phyloP scores from a whole-genome alignment of 2,113 vertebrate genomes.

The Nipponia nippon region DNA sequence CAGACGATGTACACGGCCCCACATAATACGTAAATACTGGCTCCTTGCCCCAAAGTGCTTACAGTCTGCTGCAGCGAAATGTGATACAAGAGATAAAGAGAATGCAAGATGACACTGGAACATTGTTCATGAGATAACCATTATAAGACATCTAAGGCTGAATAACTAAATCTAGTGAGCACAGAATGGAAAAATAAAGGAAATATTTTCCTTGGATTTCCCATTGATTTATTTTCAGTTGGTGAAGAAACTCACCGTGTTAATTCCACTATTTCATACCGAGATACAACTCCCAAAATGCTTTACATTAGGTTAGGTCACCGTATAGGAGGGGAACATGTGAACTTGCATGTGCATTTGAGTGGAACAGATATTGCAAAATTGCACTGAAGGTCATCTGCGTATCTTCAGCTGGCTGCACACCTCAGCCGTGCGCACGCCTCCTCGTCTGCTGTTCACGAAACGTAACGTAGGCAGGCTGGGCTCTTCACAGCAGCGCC shows the following conservation, averaged over 20 bases:
- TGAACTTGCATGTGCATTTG: rapidly evolving
- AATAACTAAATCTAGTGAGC: neutral
- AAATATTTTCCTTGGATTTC: neutral
- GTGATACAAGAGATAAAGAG: neutral
- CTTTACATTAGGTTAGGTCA: neutral
- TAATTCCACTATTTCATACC: neutral
- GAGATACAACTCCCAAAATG: neutral
- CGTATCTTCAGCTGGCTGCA: neutral
- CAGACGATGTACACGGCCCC: neutral
- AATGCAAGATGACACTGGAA: neutral
- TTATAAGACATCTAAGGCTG: neutral
- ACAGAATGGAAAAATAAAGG: neutral
- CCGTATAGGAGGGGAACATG: neutral
- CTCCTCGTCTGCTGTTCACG: neutral
- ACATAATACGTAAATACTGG: neutral
- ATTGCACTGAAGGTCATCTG: neutral
- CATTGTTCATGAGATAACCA: neutral
- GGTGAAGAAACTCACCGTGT: neutral
- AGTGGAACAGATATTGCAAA: neutral
- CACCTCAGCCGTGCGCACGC: neutral
- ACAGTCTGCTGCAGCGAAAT: neutral
- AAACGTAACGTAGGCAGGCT: rapidly evolving
- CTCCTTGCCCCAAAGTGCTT: neutral
- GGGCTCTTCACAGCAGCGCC: rapidly evolving
- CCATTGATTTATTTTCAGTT: neutral